Percentiles rank a stretch among this genome's conserved stretches.
phyloP scores from a whole-genome alignment of 2,888 invertebrate species.

The Phyllotreta striolata region DNA sequence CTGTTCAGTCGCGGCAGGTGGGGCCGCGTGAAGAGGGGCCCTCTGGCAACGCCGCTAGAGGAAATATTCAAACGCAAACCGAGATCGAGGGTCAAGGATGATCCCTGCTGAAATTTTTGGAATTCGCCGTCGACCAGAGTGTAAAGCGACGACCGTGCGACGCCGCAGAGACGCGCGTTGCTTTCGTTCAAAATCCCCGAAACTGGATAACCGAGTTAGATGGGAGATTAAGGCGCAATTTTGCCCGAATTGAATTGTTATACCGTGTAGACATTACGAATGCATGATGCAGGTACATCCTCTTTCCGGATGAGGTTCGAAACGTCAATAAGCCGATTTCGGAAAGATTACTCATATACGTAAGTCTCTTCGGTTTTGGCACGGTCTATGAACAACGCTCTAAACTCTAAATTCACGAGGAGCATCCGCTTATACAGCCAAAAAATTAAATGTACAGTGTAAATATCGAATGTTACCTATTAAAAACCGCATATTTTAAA shows the following conservation, averaged over 20 bases:
- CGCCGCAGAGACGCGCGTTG: too few species aligned
- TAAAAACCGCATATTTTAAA: slow-evolving; percentile 27
- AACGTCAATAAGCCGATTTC: too few species aligned
- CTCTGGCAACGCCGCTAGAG: slow-evolving; percentile 62
- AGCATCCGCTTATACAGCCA: slow-evolving; percentile 22
- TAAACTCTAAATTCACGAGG: slow-evolving; percentile 6
- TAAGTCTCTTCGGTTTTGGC: slow-evolving; percentile 1
- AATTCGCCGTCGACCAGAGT: slow-evolving; percentile 36
- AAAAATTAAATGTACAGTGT: slow-evolving; percentile 40
- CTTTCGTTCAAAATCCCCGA: too few species aligned
- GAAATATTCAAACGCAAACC: slow-evolving; percentile 61
- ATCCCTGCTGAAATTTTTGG: slow-evolving; percentile 53
- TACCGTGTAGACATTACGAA: too few species aligned
- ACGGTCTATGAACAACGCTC: slow-evolving; percentile 10
- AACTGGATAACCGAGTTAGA: too few species aligned
- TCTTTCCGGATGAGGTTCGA: too few species aligned
- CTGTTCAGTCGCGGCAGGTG: slow-evolving; percentile 67
- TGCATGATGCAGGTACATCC: too few species aligned
- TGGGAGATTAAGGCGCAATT: too few species aligned
- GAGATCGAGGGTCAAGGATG: slow-evolving; percentile 56
- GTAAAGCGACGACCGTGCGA: slow-evolving; percentile 19
- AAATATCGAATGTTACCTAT: slow-evolving; percentile 33
- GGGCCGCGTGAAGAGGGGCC: slow-evolving; percentile 62
- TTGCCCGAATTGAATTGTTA: too few species aligned
- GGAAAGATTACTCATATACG: background rate